Base-by-base conservation (phyloP, 2,113 vertebrate species). In the Nanorana parkeri region DNA sequence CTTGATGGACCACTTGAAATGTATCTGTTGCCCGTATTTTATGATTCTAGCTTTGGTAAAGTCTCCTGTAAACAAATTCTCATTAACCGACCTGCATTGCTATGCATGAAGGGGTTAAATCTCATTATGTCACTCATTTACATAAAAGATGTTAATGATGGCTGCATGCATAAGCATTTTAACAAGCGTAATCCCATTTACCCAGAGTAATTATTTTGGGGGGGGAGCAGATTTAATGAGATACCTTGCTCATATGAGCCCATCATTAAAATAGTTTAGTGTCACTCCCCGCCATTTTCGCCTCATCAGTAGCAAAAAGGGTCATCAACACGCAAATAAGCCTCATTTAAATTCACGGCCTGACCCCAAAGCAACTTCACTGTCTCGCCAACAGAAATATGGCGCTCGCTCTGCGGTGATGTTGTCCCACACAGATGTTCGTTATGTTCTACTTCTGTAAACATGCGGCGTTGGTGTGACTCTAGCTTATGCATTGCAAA, bases 181-280 rank as follows among this genome's bases (percentile, higher is more conserved):
- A 83, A 83, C 80, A 67, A 83, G 80, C 80, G 68, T 83, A 76
- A 83, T 83, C 80, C 80, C 72, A 83, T 83, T 83, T 76, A 83
- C 80, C 71, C 20, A 24, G 80, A 72, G 72, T 83, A 83, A 83
- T 83, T 83, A 83, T 76, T 76, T 63, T 4, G 41, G 41, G 41
- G 80, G 69, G 80, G 20, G 68, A 76, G 60, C 52, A 60, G 52
- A 76, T 68, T 83, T 76, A 83, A 83, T 76, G 72, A 83, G 72
- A 55, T 83, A 75, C 80, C 80, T 76, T 41, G 51, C 80, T 76
- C 54, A 76, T 72, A 75, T 58, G 63, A 67, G 64, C 29, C 71
- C 80, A 76, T 83, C 80, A 68, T 83, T 83, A 83, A 83, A 83
- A 68, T 76, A 58, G 17, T 83, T 82, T 67, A 76, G 63, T 83